Conservation (phyloP, 2,888 invertebrate genomes). For the Drosophila melanocephala region DNA sequence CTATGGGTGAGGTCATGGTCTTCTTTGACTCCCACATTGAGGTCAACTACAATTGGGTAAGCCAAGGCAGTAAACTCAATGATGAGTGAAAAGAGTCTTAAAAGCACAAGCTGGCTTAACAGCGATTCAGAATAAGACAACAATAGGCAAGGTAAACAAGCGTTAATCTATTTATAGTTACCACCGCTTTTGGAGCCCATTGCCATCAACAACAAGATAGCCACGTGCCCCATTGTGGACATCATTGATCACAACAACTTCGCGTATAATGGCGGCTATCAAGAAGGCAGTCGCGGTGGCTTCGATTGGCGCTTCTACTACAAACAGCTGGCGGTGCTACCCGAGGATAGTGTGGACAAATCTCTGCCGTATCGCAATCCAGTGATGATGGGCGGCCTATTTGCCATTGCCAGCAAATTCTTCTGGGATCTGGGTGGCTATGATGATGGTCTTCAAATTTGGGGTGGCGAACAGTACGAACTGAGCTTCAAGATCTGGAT, state of each 20-base stretch:
- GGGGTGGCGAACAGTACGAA: slow-evolving; percentile 99
- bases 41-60: slow-evolving; percentile 93
- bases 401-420: slow-evolving; percentile 95
- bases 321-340: slow-evolving; percentile 89
- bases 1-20: slow-evolving; percentile 92
- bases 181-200: slow-evolving; percentile 93
- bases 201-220: slow-evolving; percentile 92
- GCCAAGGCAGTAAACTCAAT: neutral
- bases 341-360: slow-evolving; percentile 75
- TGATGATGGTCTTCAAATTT: slow-evolving; percentile 96
- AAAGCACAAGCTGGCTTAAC: neutral
- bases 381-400: slow-evolving; percentile 98
- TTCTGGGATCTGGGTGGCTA: slow-evolving; percentile 99
- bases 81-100: neutral
- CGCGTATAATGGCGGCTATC: slow-evolving; percentile 93
- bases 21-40: slow-evolving; percentile 97
- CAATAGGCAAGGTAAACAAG: neutral
- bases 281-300: slow-evolving; percentile 95
- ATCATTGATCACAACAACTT: slow-evolving; percentile 95
- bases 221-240: slow-evolving; percentile 98
- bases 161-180: slow-evolving; percentile 89
- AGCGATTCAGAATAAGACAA: neutral
- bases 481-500: slow-evolving; percentile 99
- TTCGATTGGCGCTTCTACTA: slow-evolving; percentile 99
- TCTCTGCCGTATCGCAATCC: slow-evolving; percentile 89